Evolutionary conservation across 2,797 vertebrate species (phyloP), one percentile per base, ranked within the genome.

Genomic region (Hypotaenidia okinawae): DNA sequence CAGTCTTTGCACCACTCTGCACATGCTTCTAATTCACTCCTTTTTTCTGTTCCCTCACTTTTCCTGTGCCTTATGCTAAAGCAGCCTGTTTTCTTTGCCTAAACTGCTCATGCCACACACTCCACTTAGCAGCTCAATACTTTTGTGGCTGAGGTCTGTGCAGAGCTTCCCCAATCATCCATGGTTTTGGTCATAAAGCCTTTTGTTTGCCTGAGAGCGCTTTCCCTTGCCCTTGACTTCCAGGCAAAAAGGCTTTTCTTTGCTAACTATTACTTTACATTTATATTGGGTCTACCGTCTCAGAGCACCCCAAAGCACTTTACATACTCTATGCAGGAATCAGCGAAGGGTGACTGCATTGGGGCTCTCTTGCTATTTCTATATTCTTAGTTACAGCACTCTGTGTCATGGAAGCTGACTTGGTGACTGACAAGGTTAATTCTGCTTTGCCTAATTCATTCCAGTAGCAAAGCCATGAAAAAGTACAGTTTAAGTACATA

Each of bases 401-500:
- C 59, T 58, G 64, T 93, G 90, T 93, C 88, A 84, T 68, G 74
- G 83, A 94, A 94, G 75, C 80, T 87, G 88, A 47, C 67, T 93
- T 89, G 78, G 70, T 96, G 95, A 94, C 86, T 95, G 96, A 94
- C 96, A 96, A 95, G 95, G 91, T 96, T 96, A 95, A 95, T 96
- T 93, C 95, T 89, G 61, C 91, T 95, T 96, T 96, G 54, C 86
- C 72, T 95, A 93, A 96, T 93, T 83, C 77, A 87, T 93, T 93
- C 86, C 74, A 74, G 67, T 54, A 90, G 77, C 90, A 90, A 94
- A 94, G 57, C 37, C 72, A 79, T 2, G 24, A 70, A 84, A 91
- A 94, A 93, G 39, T 74, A 82, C 28, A 37, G 35, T 91, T 93
- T 86, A 94, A 93, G 67, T 51, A 33, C 35, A 67, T n/a, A 83